Evolutionary conservation across 2,797 vertebrate genomes (phyloP).

Genomic region (Salarias fasciatus): DNA sequence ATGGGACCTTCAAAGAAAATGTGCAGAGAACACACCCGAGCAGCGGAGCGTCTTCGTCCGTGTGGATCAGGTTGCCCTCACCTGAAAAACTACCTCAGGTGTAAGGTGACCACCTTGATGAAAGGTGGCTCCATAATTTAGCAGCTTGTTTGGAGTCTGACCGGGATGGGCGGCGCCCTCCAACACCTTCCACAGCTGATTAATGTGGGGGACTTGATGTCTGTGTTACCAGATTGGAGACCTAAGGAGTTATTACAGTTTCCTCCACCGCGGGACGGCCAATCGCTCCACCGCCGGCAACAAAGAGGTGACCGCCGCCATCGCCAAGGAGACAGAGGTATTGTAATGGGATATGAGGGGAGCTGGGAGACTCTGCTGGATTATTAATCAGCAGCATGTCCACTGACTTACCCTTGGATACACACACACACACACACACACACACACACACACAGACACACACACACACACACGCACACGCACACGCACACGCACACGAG

Average conservation of each 20-base stretch:
- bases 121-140: constrained; percentile 77
- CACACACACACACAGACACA: no score
- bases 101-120: constrained; percentile 71
- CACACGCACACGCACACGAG: no score
- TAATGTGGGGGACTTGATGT: constrained; percentile 32
- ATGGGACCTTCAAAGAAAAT: no score
- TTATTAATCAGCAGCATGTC: constrained; percentile 88
- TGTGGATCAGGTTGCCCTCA: constrained; percentile 74
- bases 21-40: constrained; percentile 36
- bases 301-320: constrained; percentile 85
- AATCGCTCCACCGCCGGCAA: constrained; percentile 87
- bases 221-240: constrained; percentile 87
- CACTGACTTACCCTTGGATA: constrained; percentile 11
- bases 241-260: constrained; percentile 91
- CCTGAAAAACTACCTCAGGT: constrained; percentile 79
- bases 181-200: constrained; percentile 11
- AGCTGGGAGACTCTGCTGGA: constrained; percentile 53
- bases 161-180: not conserved
- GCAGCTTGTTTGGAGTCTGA: constrained; percentile 47
- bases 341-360: constrained; percentile 78
- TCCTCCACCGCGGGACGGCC: constrained; percentile 88
- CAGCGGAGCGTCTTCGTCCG: no score
- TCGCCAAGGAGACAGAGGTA: constrained; percentile 95
- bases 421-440: not conserved
- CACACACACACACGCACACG: no score